Evolutionary conservation across 2,888 invertebrate species (phyloP), one percentile per base, ranked within the genome.

Genomic region (Myathropa florea): DNA sequence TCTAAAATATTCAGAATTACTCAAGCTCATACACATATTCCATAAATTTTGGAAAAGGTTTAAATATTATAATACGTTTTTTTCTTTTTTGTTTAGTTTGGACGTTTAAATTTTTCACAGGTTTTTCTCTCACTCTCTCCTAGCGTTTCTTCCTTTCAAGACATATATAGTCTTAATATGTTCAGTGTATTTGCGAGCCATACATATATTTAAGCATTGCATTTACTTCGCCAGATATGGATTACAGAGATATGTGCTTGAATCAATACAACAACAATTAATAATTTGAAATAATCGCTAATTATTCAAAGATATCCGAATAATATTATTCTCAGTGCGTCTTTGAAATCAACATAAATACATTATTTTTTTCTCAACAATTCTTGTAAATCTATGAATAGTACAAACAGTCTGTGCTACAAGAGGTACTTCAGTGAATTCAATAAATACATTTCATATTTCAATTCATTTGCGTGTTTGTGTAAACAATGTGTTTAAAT

Each of bases 351-450:
- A 71, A 30, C 14, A 24, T n/a, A 24, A 64, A 59, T 10, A 26
- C 28, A 46, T 36, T 14, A 24, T 14, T 78, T 21, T 39, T 14
- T 1, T 26, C 12, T 67, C 6, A 57, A 57, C 57, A 24, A 23
- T 26, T 57, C 24, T 60, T 60, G 21, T 46, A 46, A 67, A 53
- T 57, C 12, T 63, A 36, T 28, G 28, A 57, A 68, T 68, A 60
- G 21, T 46, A 46, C 57, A 28, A 12, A 64, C 7, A 12, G 18
- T 75, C 18, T 28, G 21, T 73, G 55, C 60, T 80, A 68, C 53
- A 76, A 76, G 39, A 84, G 84, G 84, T 84, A 84, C 84, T 63
- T 71, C 76, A 72, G 80, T 84, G 79, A 75, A 70, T 79, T 65
- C 60, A 26, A 28, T 60, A 28, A 67, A 59, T 67, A 60, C 36